Evolutionary conservation across 1,140 invertebrate genomes (phyloP).

Genomic region (Drosophila obscura): DNA sequence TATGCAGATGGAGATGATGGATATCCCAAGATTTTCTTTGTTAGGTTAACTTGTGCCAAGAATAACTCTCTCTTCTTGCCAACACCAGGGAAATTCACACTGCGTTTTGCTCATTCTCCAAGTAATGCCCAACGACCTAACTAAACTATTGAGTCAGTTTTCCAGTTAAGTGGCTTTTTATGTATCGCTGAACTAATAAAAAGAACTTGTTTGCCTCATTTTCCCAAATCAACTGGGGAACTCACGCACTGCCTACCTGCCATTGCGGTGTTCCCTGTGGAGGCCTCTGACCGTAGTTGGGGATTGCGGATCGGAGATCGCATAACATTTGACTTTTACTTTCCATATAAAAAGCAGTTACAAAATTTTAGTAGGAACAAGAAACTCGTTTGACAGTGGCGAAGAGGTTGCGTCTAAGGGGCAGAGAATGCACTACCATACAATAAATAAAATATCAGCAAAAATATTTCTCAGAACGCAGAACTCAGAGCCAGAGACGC

Average conservation of each 20-base stretch:
- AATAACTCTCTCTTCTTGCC: too few species aligned
- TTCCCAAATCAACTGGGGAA: constrained; percentile 1
- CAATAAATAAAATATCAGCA: constrained; percentile 62
- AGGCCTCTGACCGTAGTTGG: constrained; percentile 48
- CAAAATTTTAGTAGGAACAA: constrained; percentile 20
- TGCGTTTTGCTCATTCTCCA: too few species aligned
- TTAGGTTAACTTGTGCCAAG: too few species aligned
- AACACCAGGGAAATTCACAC: too few species aligned
- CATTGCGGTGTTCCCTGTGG: background rate
- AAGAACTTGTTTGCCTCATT: constrained; percentile 47
- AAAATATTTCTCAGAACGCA: constrained; percentile 51
- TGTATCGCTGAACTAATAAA: constrained; percentile 23
- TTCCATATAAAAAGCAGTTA: constrained; percentile 46
- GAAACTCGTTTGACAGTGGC: constrained; percentile 63
- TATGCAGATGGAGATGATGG: too few species aligned
- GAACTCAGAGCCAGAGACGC: background rate
- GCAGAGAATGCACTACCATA: constrained; percentile 19
- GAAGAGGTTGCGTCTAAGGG: constrained; percentile 27
- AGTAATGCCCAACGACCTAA: constrained; percentile 19
- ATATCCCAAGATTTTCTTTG: too few species aligned
- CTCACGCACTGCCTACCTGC: constrained; percentile 26
- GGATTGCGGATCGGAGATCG: constrained; percentile 25
- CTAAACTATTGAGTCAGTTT: constrained; percentile 24
- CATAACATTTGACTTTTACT: constrained; percentile 69
- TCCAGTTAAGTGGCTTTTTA: constrained; percentile 11